Evolutionary conservation across 2,113 vertebrate species (phyloP), one percentile per base, ranked within the genome.

Genomic region (Hystrix brachyura): DNA sequence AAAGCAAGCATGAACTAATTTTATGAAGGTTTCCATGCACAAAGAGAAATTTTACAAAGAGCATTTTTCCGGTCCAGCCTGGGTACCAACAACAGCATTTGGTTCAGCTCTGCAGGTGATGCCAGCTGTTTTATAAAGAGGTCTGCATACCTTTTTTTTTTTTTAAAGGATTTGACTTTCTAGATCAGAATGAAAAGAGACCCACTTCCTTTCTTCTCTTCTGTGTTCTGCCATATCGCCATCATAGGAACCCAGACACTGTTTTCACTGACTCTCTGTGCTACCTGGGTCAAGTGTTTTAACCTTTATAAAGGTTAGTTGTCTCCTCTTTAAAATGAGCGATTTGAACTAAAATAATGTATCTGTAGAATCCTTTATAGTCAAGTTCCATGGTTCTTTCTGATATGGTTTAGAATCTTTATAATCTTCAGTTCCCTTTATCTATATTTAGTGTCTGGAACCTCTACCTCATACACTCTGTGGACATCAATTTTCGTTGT

Each of bases 181-280:
- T 96, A 55, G 55, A 93, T 96, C 87, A 93, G 84, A 97, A 97
- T 94, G 93, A 97, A 96, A 97, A 95, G 95, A 87, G 88, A 94
- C 72, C 72, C 84, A 91, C 38, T 96, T 94, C 67, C 82, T 97
- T 95, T 95, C 91, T 94, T 74, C 76, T 43, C 51, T 80, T 25
- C 1, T 90, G 9, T 87, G 14, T 79, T 83, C 48, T 55, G 80
- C 60, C 71, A 32, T 14, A 46, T 92, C 46, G 71, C 76, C 64
- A 92, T 71, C 79, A n/a, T 51, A 87, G 85, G 91, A 96, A 91
- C 85, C 64, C 8, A 87, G 88, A 57, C 87, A 84, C 48, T 93
- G 25, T 95, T 93, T 95, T 94, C 90, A 87, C 87, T 71, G 59
- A 88, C 94, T 94, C 69, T 84, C 91, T 80, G 11, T 69, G n/a